These are phyloP conservation scores for Typhlomys cinereus DNA, from an alignment of 2,113 vertebrate genomes.

Conservation along the genomic window DNA sequence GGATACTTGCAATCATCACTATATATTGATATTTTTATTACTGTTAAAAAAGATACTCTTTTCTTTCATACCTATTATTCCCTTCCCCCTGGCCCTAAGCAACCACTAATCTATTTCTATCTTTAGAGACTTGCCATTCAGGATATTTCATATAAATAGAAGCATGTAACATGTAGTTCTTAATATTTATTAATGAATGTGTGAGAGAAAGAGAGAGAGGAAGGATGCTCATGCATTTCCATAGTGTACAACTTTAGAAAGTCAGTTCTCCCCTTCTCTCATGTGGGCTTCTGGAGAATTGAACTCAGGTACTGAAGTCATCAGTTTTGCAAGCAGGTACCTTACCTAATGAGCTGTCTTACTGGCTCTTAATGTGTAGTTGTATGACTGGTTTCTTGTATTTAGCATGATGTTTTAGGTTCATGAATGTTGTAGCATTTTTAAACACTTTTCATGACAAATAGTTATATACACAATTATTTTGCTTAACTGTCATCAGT, in stretches of 20 bases:
- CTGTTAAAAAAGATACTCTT: background rate
- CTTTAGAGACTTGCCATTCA: background rate
- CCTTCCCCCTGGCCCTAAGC: background rate
- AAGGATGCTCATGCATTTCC: too few relatives aligned
- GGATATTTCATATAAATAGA: background rate
- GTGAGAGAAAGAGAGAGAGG: too few relatives aligned
- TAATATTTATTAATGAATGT: too few relatives aligned
- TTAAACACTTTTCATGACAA: background rate
- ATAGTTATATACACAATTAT: background rate
- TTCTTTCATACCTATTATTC: background rate
- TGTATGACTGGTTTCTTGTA: background rate
- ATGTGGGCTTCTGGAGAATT: too few relatives aligned
- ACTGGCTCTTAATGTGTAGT: too few relatives aligned
- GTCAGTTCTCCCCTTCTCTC: too few relatives aligned
- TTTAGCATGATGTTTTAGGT: background rate
- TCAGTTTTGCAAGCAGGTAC: too few relatives aligned
- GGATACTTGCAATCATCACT: background rate
- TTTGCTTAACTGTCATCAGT: background rate
- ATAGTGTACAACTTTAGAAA: too few relatives aligned
- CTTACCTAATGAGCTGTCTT: too few relatives aligned
- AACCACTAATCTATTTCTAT: background rate
- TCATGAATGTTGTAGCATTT: background rate
- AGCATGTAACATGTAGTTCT: background rate
- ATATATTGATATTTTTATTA: conserved; percentile 27
- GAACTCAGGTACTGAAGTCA: too few relatives aligned